Evolutionary conservation across 2,797 vertebrate species (phyloP).

Genomic region (Morus bassanus): DNA sequence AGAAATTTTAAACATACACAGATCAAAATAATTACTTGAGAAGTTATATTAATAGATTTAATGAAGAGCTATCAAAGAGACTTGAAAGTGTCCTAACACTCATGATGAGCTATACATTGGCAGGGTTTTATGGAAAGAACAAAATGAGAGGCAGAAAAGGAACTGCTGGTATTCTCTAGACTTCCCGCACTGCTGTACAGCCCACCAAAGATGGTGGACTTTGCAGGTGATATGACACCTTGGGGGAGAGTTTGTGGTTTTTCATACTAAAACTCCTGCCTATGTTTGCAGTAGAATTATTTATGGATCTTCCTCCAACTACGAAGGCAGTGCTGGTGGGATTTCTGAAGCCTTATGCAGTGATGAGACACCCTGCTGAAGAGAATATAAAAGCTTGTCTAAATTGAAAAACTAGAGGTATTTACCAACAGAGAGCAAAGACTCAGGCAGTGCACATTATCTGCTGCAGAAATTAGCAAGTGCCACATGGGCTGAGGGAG

Average conservation of each 20-base stretch:
- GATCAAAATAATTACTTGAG: conserved; percentile 38
- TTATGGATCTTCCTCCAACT: background rate
- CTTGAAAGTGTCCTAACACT: conserved; percentile 23
- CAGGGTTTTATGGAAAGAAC: background rate
- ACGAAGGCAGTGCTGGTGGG: background rate
- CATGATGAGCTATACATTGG: background rate
- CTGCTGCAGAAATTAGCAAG: background rate
- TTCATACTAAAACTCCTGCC: background rate
- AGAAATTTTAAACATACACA: conserved; percentile 19
- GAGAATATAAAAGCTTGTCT: background rate
- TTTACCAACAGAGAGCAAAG: background rate
- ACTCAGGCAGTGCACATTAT: background rate
- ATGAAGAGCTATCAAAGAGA: conserved; percentile 14
- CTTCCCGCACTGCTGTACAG: background rate
- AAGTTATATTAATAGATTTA: conserved; percentile 43
- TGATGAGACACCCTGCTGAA: background rate
- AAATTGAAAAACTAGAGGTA: background rate
- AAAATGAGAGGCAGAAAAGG: background rate
- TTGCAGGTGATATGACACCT: background rate
- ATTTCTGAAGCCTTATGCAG: background rate
- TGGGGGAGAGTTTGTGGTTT: background rate
- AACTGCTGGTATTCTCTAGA: background rate
- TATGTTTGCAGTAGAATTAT: background rate
- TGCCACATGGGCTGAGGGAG: background rate
- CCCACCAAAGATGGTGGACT: background rate